Evolutionary conservation across 2,888 invertebrate species (phyloP).

Genomic region (Pogonocherus hispidulus): DNA sequence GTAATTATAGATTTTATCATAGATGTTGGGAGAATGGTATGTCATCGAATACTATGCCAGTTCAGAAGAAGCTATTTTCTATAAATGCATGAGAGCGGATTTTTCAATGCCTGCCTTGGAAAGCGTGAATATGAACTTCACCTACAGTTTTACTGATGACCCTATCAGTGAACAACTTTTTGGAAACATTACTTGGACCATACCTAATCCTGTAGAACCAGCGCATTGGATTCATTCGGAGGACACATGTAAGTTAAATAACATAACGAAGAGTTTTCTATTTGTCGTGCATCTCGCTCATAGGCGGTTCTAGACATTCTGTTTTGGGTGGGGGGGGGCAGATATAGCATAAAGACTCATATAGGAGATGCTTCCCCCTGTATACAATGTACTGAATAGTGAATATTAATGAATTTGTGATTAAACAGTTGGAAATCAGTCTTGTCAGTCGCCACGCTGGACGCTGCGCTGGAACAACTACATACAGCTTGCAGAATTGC

Average conservation of each 20-base stretch:
- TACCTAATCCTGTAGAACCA: conserved; percentile 80
- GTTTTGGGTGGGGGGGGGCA: no score
- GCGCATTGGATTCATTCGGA: conserved; percentile 92
- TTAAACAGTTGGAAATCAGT: no score
- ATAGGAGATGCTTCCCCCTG: no score
- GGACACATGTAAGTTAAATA: conserved; percentile 80
- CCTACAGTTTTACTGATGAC: conserved; percentile 88
- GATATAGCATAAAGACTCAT: no score
- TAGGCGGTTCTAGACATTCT: no score
- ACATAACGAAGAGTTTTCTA: not conserved
- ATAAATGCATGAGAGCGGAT: conserved; percentile 87
- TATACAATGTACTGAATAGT: no score
- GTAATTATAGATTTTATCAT: conserved; percentile 44
- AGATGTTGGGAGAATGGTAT: conserved; percentile 89
- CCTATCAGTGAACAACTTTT: conserved; percentile 83
- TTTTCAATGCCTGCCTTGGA: conserved; percentile 73
- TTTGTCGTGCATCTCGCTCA: no score
- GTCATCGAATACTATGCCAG: conserved; percentile 92
- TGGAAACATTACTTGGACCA: conserved; percentile 90
- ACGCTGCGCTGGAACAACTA: no score
- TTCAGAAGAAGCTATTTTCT: conserved; percentile 87
- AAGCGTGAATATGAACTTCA: conserved; percentile 90
- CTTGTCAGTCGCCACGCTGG: no score
- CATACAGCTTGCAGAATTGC: no score
- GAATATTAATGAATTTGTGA: no score